Base-by-base conservation (phyloP, 2,113 vertebrate genomes). In the Misgurnus anguillicaudatus region DNA sequence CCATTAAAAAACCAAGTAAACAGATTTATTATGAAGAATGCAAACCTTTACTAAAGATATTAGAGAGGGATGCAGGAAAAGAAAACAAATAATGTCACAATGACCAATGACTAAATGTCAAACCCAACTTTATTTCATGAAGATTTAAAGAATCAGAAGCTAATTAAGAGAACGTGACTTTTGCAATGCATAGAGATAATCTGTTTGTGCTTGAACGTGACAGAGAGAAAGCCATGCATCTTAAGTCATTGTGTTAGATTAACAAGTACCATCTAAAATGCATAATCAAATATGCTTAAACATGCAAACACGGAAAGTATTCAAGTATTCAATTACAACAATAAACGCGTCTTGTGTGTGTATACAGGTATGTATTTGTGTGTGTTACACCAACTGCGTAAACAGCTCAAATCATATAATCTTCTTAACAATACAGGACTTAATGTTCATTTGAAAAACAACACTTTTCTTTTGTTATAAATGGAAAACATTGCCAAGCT, bases 21-120 rank as follows among this genome's bases (percentile, higher is more conserved):
- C 58, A 31, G 41, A 80, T 73, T 80, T 61, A 72, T 71, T 66
- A 41, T 66, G 19, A 51, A 77, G 67, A 69, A n/a, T 70, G 19
- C 4, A 48, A 38, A 21, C 36, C 70, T 75, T 75, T 79, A 69
- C 47, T 68, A 10, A 75, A 55, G 8, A 75, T 60, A 19, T 72
- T 72, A 64, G 41, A 64, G 60, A 51, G 42, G 53, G 53, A 57
- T 57, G 53, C 7, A 57, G 17, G 9, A 53, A 41, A 51, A 61
- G 14, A 24, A 45, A 19, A 62, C 39, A 74, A 57, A 61, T 61
- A 47, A 62, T 62, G 39, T 36, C 55, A 36, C 7, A 6, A 39
- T 74, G 61, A 74, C 71, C 57, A 74, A 17, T 36, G 36, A 9
- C 21, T 31, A 11, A 61, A 74, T 47, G 41, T 57, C 14, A 21